Evolutionary conservation across 2,888 invertebrate genomes (phyloP).

Genomic region (Lissonota sp.): DNA sequence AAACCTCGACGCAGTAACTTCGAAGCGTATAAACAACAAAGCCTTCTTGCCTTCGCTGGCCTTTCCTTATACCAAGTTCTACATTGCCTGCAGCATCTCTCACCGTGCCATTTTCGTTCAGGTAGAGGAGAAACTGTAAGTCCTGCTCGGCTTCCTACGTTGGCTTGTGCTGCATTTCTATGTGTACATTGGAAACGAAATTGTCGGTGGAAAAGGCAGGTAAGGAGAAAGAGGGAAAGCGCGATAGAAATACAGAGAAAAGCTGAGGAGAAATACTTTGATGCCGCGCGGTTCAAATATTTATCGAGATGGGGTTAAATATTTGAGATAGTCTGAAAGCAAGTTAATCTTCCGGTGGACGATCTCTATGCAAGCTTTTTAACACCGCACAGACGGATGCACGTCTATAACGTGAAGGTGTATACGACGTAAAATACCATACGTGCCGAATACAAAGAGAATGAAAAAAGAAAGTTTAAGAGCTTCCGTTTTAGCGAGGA

Average conservation of each 20-base stretch:
- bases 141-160: conserved; percentile 42
- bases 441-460: neutral
- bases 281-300: conserved; percentile 50
- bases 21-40: conserved; percentile 55
- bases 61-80: conserved; percentile 52
- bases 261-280: neutral
- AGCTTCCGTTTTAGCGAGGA: conserved; percentile 5
- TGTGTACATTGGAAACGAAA: conserved; percentile 26
- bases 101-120: conserved; percentile 33
- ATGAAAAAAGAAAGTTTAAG: conserved; percentile 2
- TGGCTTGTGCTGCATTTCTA: conserved; percentile 17
- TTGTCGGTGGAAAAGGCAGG: conserved; percentile 14
- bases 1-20: conserved; percentile 43
- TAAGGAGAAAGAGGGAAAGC: neutral
- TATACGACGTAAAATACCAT: conserved; percentile 7
- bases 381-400: conserved; percentile 20
- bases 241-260: conserved; percentile 9
- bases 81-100: conserved; percentile 16
- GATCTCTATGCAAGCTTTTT: conserved; percentile 6
- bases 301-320: conserved; percentile 68
- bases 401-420: conserved; percentile 3
- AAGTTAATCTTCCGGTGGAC: conserved; percentile 54
- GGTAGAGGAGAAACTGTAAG: conserved; percentile 52
- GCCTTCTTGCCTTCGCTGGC: conserved; percentile 55
- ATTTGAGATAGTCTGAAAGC: conserved; percentile 75